Percentiles rank a stretch among this genome's conserved stretches.
phyloP scores from a whole-genome alignment of 1,140 invertebrate genomes.

The Thaumetopoea pityocampa region DNA sequence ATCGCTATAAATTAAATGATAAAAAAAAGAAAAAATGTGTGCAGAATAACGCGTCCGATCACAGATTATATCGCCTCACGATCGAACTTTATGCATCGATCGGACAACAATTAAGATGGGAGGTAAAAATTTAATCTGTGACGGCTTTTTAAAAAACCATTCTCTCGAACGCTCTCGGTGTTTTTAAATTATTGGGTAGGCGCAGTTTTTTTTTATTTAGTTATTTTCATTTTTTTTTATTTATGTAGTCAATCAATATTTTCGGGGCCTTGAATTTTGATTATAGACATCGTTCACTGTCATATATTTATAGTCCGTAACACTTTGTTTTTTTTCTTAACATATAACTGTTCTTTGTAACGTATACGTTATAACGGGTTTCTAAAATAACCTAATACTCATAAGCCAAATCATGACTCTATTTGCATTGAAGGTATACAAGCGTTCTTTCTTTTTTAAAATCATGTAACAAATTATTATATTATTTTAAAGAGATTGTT shows the following conservation, averaged over 20 bases:
- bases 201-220: conserved; percentile 15
- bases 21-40: conserved; percentile 11
- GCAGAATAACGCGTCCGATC: conserved; percentile 24
- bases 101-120: conserved; percentile 31
- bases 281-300: conserved; percentile 6
- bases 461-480: too few species aligned
- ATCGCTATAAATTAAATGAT: conserved; percentile 8
- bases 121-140: conserved; percentile 25
- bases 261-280: conserved; percentile 9
- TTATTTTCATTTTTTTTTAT: too few species aligned
- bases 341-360: too few species aligned
- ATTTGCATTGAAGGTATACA: too few species aligned
- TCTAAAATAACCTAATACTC: too few species aligned
- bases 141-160: conserved; percentile 26
- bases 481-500: too few species aligned
- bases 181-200: conserved; percentile 19
- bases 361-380: too few species aligned
- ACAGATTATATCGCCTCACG: conserved; percentile 23
- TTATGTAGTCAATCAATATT: conserved; percentile 16
- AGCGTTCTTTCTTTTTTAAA: too few species aligned
- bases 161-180: conserved; percentile 14
- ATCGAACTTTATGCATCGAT: conserved; percentile 26
- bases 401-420: too few species aligned
- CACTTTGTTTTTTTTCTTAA: too few species aligned
- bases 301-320: too few species aligned